Percentiles rank a stretch among this genome's conserved stretches.
phyloP scores from a whole-genome alignment of 2,797 vertebrate species.

The Parauchenoglanis ngamensis region DNA sequence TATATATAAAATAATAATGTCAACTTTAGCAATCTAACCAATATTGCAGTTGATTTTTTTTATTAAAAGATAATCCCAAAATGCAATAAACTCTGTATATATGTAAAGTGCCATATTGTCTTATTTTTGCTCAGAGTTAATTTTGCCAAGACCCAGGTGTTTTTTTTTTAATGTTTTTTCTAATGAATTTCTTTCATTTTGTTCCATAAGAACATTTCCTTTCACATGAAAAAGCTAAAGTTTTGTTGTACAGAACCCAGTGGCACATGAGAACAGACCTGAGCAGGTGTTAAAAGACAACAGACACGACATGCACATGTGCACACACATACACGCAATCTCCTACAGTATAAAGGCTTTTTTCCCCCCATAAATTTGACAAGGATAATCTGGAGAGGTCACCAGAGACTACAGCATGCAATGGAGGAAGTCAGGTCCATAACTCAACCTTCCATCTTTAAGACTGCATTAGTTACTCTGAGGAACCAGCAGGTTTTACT shows the following conservation, averaged over 20 bases:
- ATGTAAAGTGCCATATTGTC: not conserved
- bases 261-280: conserved; percentile 20
- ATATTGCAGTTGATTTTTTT: not conserved
- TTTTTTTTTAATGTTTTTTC: not conserved
- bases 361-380: conserved; percentile 2
- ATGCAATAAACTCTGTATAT: not conserved
- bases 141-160: not conserved
- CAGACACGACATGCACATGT: not conserved
- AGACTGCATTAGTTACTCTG: not conserved
- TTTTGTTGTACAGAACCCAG: conserved; percentile 23
- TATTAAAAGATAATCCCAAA: not conserved
- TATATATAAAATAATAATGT: too few relatives aligned
- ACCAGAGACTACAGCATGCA: not conserved
- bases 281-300: conserved; percentile 10
- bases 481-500: not conserved
- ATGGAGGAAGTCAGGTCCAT: not conserved
- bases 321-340: not conserved
- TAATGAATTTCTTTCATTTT: not conserved
- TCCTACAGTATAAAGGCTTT: not conserved
- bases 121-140: too few relatives aligned
- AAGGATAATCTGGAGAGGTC: not conserved
- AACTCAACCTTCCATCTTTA: not conserved
- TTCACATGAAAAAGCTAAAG: not conserved
- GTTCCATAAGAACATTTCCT: not conserved
- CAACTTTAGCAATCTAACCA: not conserved